Percentiles rank a stretch among this genome's conserved stretches.
These are phyloP conservation scores for Drosophila gaucha DNA, from an alignment of 2,888 invertebrate species.

Conservation along the genomic window DNA sequence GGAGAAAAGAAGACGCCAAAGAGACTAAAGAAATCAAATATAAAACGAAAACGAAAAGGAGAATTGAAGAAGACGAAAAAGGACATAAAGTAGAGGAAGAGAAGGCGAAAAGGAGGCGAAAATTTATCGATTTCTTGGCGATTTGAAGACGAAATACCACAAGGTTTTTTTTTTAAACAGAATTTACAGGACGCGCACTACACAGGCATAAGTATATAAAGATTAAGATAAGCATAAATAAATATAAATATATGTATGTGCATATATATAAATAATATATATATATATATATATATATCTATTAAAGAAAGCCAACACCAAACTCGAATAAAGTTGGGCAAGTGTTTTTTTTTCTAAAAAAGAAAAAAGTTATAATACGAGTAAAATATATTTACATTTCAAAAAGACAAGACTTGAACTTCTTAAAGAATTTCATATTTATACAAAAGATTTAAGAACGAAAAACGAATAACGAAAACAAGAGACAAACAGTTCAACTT, in stretches of 20 bases:
- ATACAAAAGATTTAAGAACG: constrained; percentile 49
- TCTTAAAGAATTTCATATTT: constrained; percentile 73
- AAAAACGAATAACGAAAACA: constrained; percentile 22
- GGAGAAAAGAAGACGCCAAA: neutral
- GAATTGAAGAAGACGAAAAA: neutral
- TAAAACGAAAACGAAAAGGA: neutral
- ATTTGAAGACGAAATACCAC: constrained; percentile 47
- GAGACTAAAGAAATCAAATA: neutral
- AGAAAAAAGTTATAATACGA: constrained; percentile 31
- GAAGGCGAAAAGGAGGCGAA: neutral
- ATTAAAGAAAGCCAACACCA: constrained; percentile 23
- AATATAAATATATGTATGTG: constrained; percentile 9
- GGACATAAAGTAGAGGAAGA: neutral
- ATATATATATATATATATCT: constrained; percentile 18
- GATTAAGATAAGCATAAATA: constrained; percentile 12
- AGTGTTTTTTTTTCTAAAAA: constrained; percentile 53
- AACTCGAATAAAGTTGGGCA: constrained; percentile 36
- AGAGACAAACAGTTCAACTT: constrained; percentile 1
- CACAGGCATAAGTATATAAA: constrained; percentile 24
- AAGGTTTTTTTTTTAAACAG: constrained; percentile 70
- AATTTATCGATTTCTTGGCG: constrained; percentile 7
- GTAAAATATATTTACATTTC: constrained; percentile 62
- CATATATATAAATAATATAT: constrained; percentile 6
- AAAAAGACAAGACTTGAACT: constrained; percentile 69
- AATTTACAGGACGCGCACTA: constrained; percentile 63